Conservation (phyloP, 2,797 vertebrate genomes). For the Microhierax caerulescens region DNA sequence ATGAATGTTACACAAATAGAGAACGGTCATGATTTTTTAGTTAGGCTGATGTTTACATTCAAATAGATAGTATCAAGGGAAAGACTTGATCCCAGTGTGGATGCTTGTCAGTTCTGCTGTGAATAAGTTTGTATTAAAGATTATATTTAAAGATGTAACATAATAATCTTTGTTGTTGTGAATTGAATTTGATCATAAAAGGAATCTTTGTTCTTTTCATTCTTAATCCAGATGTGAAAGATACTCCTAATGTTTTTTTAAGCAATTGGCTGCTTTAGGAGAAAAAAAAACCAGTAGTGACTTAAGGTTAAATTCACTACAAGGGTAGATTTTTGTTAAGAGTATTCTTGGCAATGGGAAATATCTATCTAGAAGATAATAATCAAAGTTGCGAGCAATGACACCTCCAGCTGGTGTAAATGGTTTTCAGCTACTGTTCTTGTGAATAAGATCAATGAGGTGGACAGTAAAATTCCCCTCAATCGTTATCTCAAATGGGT, state of each 20-base stretch:
- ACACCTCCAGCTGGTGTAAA: neutral
- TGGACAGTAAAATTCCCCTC: neutral
- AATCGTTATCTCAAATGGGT: neutral
- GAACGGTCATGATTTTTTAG: slow-evolving; percentile 2
- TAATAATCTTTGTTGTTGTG: neutral
- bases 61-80: slow-evolving; percentile 5
- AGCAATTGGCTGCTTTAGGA: neutral
- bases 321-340: neutral
- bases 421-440: neutral
- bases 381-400: neutral
- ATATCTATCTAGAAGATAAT: neutral
- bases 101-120: neutral
- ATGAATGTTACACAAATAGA: neutral
- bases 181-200: neutral
- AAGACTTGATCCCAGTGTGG: slow-evolving; percentile 8
- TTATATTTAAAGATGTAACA: neutral
- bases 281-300: neutral
- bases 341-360: neutral
- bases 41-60: slow-evolving; percentile 8
- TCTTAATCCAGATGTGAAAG: neutral
- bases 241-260: neutral
- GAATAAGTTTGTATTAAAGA: slow-evolving; percentile 22
- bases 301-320: neutral
- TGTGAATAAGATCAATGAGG: neutral
- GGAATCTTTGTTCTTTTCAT: neutral